Evolutionary conservation across 2,113 vertebrate species (phyloP), one percentile per base, ranked within the genome.

Genomic region (Poeciliopsis prolifica): DNA sequence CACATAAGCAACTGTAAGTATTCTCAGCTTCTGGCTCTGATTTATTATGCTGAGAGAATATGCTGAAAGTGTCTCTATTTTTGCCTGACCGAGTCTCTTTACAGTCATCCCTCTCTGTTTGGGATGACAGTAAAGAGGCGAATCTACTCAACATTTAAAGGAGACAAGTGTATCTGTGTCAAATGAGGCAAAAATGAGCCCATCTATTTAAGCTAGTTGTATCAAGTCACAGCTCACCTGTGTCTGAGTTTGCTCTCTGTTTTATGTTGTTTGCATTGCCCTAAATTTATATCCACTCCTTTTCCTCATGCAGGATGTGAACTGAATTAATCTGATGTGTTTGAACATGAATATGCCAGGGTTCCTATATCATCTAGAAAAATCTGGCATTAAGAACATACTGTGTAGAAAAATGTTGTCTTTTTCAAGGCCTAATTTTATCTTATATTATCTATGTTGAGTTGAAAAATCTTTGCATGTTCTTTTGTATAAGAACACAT

Each of bases 131-230:
- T 28, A 28, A 28, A 28, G 28, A 28, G 28, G 28, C 28, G 28
- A 28, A 28, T 28, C 80, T 67, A 65, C 81, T 74, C 51, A 62
- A 74, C 77, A 83, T 83, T 83, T 87, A 84, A 89, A 82, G 73
- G 62, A 88, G 78, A 82, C 63, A 61, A 70, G 80, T 75, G 65
- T 78, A 66, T 67, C 61, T 79, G 60, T 72, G 71, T 81, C 79
- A 81, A 75, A 83, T 72, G 62, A 70, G 72, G 73, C 61, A 64
- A 77, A 82, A 87, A 80, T 81, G 76, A 80, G 42, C 65, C 82
- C 7, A 79, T 86, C 62, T 80, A 42, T 86, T 75, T 14, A 40
- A n/a, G 19, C 74, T 77, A 65, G 54, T 79, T 37, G 31, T 68
- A 48, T 54, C 68, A 77, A 61, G 61, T 83, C 79, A 63, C 69